Base-by-base conservation (phyloP, 1,140 invertebrate species). In the Pteromalus puparum region DNA sequence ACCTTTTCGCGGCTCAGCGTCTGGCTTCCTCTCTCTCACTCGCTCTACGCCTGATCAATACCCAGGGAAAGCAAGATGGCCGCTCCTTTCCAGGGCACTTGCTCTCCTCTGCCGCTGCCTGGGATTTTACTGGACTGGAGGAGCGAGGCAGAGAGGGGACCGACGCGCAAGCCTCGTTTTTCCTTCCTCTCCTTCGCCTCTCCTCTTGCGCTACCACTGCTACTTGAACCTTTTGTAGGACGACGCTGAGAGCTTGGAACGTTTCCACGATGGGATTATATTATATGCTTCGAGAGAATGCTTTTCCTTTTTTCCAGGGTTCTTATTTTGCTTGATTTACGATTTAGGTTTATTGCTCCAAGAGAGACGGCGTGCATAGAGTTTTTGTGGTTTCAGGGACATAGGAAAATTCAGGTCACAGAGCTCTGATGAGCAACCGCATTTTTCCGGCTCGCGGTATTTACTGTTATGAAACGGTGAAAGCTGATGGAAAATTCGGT, bases 61-160 rank as follows among this genome's bases (percentile, higher is more conserved):
- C 91, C 91, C 91, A 90, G 91, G 92, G 91, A 93, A 93, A 92
- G 90, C 92, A 93, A 93, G 88, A 93, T 93, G 92, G 92, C 82
- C 65, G 82, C 91, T 87, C 91, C 83, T 92, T 92, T 92, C 91
- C 91, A 92, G 92, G 91, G 92, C 91, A 89, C 65, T 75, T 87
- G 88, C 90, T 42, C 46, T n/a, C 78, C 70, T 15, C 70, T 68
- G 24, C 12, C 48, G 53, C 26, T 84, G 73, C 91, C 90, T 91
- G 90, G 91, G 90, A 91, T 90, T 91, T 90, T 89, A 90, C 87
- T 87, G 86, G 90, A 86, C 83, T 83, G 80, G 86, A 81, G 85
- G 79, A 78, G 79, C 30, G 30, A 78, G 65, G 78, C 82, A 87
- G 85, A 75, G 85, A 73, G 86, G 86, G 72, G 78, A 86, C 12